A percentile compares a stretch with the other conserved stretches of the same genome.
Conservation (phyloP, 2,888 invertebrate genomes). For the Timema podura region DNA sequence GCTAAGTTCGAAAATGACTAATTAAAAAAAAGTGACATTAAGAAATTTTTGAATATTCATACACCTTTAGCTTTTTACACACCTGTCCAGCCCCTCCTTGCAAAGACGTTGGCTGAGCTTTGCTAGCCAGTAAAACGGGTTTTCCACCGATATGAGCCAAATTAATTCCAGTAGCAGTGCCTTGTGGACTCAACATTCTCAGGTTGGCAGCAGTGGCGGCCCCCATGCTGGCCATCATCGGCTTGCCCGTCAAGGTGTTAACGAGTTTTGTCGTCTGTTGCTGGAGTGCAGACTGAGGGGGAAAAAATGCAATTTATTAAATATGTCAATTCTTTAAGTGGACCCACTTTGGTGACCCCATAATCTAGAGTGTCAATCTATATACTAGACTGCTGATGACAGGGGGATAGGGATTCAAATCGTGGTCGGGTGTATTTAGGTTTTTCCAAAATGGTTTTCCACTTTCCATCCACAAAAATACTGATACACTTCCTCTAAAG, state of each 20-base stretch:
- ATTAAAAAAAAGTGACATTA: neutral
- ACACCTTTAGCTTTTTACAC: neutral
- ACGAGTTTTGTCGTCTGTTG: conserved; percentile 20
- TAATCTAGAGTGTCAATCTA: no score
- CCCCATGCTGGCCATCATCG: conserved; percentile 23
- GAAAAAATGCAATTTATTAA: no score
- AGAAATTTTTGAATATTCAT: neutral
- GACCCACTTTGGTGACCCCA: no score
- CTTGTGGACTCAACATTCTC: conserved; percentile 49
- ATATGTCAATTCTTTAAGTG: no score
- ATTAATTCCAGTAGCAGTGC: conserved; percentile 43
- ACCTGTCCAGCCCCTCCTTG: conserved; percentile 26
- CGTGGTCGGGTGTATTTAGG: no score
- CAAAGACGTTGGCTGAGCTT: conserved; percentile 38
- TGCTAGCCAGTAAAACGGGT: conserved; percentile 52
- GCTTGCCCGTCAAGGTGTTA: conserved; percentile 20
- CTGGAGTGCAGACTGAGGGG: neutral
- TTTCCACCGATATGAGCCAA: conserved; percentile 55
- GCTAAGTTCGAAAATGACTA: neutral
- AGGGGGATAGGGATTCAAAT: no score
- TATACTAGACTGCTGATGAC: no score
- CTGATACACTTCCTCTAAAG: no score
- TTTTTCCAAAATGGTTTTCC: no score
- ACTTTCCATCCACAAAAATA: no score
- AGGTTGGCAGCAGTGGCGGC: conserved; percentile 37